Evolutionary conservation across 2,797 vertebrate species (phyloP).

Genomic region (Alauda arvensis): DNA sequence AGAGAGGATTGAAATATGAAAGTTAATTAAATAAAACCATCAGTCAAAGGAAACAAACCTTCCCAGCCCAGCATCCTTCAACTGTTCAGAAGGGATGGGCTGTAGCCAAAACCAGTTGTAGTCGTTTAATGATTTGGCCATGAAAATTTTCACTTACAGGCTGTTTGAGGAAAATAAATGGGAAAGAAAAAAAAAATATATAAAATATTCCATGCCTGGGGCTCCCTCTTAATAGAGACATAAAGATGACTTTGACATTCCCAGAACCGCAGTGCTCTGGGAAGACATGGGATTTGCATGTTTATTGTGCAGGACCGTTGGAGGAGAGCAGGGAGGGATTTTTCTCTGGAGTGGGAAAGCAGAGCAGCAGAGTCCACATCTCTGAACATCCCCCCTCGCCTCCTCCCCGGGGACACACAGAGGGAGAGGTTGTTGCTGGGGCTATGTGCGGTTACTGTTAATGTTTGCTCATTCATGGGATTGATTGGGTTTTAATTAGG

Average conservation of each 20-base stretch:
- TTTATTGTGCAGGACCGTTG: slow-evolving; percentile 51
- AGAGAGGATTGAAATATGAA: slow-evolving; percentile 25
- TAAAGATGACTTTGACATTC: slow-evolving; percentile 58
- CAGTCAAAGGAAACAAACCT: slow-evolving; percentile 46
- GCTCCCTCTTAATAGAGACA: slow-evolving; percentile 59
- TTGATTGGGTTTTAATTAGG: slow-evolving; percentile 48
- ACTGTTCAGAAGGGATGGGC: slow-evolving; percentile 46
- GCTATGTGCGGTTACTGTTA: slow-evolving; percentile 3
- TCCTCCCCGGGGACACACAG: neutral
- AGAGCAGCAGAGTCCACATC: slow-evolving; percentile 6
- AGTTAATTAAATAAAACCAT: slow-evolving; percentile 51
- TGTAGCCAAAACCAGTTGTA: slow-evolving; percentile 46
- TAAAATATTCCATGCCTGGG: slow-evolving; percentile 53
- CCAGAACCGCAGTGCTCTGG: slow-evolving; percentile 33
- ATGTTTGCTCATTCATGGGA: slow-evolving; percentile 22
- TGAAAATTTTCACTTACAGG: slow-evolving; percentile 56
- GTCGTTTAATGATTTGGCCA: slow-evolving; percentile 51
- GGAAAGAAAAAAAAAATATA: neutral
- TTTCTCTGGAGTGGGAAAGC: slow-evolving; percentile 36
- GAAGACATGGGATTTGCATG: slow-evolving; percentile 43
- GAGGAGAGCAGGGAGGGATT: slow-evolving; percentile 11
- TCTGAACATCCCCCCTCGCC: slow-evolving; percentile 1
- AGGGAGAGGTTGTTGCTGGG: slow-evolving; percentile 48
- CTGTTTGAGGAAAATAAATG: slow-evolving; percentile 57
- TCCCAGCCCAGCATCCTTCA: slow-evolving; percentile 40